phyloP scores from a whole-genome alignment of 2,888 invertebrate species.

The Mythimna ferrago region DNA sequence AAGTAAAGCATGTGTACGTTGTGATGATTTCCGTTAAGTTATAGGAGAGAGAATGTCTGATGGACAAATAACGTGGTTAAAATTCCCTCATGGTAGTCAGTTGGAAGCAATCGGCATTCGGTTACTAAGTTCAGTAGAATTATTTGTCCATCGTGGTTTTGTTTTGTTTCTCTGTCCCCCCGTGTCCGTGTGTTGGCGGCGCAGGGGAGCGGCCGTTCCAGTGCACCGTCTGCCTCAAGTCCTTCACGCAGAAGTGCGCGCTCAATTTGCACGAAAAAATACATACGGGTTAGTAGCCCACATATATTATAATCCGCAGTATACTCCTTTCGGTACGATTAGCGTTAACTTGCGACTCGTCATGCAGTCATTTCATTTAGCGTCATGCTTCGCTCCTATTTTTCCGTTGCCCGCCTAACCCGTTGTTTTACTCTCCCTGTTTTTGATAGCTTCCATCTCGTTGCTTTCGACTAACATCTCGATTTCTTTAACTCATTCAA shows the following conservation, averaged over 20 bases:
- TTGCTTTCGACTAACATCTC: slow-evolving; percentile 89
- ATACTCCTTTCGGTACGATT: slow-evolving; percentile 82
- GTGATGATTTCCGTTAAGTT: slow-evolving; percentile 85
- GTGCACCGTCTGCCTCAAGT: slow-evolving; percentile 92
- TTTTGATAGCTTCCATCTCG: slow-evolving; percentile 86
- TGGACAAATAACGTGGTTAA: slow-evolving; percentile 87
- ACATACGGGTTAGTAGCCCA: slow-evolving; percentile 92
- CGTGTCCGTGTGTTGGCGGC: slow-evolving; percentile 83
- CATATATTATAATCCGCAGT: slow-evolving; percentile 86
- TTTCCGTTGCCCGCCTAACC: slow-evolving; percentile 89
- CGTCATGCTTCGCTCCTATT: slow-evolving; percentile 88
- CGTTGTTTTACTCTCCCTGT: slow-evolving; percentile 83
- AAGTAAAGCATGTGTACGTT: slow-evolving; percentile 90
- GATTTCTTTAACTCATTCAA: slow-evolving; percentile 79
- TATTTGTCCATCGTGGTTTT: slow-evolving; percentile 91
- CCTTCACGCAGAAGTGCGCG: slow-evolving; percentile 92
- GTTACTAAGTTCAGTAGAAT: slow-evolving; percentile 73
- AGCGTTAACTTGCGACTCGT: slow-evolving; percentile 80
- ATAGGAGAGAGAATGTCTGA: slow-evolving; percentile 87
- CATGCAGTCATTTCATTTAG: slow-evolving; percentile 85
- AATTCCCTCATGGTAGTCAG: slow-evolving; percentile 87
- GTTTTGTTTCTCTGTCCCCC: slow-evolving; percentile 91
- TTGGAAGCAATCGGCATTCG: slow-evolving; percentile 65
- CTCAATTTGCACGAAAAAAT: slow-evolving; percentile 92
- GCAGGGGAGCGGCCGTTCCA: slow-evolving; percentile 92